Percentiles rank a stretch among this genome's conserved stretches.
Conservation (phyloP, 2,113 vertebrate species). For the Halcyon senegalensis region DNA sequence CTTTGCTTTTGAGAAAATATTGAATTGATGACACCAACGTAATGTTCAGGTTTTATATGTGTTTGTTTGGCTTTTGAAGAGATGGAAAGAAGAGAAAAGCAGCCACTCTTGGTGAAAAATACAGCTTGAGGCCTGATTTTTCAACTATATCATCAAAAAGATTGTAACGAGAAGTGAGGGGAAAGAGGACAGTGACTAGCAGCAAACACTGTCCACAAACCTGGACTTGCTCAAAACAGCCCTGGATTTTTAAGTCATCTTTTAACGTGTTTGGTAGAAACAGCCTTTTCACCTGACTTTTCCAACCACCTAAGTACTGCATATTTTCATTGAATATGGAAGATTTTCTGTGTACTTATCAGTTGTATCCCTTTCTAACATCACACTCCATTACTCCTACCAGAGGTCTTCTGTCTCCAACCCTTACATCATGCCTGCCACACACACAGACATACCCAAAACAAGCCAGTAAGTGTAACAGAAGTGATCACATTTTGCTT, state of each 20-base stretch:
- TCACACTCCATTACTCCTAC: not conserved
- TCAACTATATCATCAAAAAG: not conserved
- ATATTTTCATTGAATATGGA: not conserved
- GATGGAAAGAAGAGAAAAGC: not conserved
- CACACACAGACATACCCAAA: not conserved
- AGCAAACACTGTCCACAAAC: not conserved
- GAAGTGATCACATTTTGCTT: not conserved
- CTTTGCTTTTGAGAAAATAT: not conserved
- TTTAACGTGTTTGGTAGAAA: not conserved
- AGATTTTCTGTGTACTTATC: not conserved
- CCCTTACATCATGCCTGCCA: not conserved
- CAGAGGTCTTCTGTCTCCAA: not conserved
- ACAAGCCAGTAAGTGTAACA: not conserved
- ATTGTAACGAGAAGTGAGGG: fast-evolving
- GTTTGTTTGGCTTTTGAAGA: not conserved
- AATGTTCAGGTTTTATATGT: not conserved
- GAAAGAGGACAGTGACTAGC: not conserved
- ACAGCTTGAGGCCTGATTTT: not conserved
- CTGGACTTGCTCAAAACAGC: not conserved
- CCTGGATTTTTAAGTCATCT: not conserved
- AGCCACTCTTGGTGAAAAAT: not conserved
- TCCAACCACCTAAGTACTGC: not conserved
- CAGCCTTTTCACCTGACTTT: not conserved
- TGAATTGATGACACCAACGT: not conserved
- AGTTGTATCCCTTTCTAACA: not conserved